Conservation (phyloP, 2,113 vertebrate species). For the Corythornis cristatus region DNA sequence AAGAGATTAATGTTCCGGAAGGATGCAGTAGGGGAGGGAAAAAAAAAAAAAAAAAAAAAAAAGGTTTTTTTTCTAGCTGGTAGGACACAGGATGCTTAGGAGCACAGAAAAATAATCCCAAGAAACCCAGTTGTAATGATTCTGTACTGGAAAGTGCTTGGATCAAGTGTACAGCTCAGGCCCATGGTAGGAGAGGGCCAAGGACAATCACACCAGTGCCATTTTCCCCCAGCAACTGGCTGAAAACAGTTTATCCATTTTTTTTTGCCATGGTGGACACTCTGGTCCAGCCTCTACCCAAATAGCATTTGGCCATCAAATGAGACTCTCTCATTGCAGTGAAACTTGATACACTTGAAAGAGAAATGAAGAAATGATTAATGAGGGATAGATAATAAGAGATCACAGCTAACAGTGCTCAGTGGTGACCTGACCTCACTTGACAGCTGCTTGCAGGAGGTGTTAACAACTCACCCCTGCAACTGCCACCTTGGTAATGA, state of each 20-base stretch:
- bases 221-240: neutral
- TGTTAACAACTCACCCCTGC: accelerated
- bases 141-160: neutral
- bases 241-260: neutral
- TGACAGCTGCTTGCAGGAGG: neutral
- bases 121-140: neutral
- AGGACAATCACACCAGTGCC: neutral
- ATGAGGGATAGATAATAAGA: neutral
- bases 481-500: neutral
- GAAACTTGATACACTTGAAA: neutral
- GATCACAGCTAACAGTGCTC: neutral
- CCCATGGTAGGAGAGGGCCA: neutral
- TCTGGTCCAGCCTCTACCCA: neutral
- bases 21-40: neutral
- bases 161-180: neutral
- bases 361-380: neutral
- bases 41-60: no score
- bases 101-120: neutral
- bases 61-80: neutral
- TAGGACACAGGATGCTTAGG: neutral
- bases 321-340: neutral
- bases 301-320: neutral
- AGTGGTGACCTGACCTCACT: neutral
- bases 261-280: neutral
- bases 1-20: neutral